Evolutionary conservation across 2,797 vertebrate genomes (phyloP).

Genomic region (Semaprochilodus insignis): DNA sequence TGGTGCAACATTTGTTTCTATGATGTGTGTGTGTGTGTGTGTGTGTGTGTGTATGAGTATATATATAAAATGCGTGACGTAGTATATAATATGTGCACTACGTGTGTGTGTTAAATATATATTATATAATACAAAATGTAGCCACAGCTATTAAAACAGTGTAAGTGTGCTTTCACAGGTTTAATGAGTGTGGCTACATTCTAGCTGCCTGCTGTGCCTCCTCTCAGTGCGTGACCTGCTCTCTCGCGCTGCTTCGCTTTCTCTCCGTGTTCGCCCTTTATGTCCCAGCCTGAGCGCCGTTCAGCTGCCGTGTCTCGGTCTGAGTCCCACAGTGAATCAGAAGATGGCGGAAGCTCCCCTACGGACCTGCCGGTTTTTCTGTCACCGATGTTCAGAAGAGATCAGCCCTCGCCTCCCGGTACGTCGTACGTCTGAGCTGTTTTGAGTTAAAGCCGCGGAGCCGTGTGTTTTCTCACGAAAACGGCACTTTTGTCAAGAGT

Average conservation of each 20-base stretch:
- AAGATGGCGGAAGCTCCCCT: conserved; percentile 95
- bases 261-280: conserved; percentile 25
- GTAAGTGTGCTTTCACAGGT: no score
- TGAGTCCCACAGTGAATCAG: conserved; percentile 64
- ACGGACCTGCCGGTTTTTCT: conserved; percentile 90
- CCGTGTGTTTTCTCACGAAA: not conserved
- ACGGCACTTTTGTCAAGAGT: not conserved
- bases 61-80: no score
- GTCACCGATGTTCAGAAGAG: conserved; percentile 91
- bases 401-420: conserved; percentile 91
- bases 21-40: no score
- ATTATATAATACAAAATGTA: no score
- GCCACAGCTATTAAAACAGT: no score
- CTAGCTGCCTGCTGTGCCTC: not conserved
- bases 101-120: no score
- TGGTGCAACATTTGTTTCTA: no score
- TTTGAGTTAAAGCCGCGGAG: rapidly evolving
- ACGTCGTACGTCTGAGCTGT: conserved; percentile 60
- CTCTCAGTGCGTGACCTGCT: not conserved
- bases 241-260: not conserved
- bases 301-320: conserved; percentile 56
- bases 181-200: no score
- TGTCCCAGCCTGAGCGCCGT: conserved; percentile 71
- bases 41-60: no score
- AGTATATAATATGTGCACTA: no score